Evolutionary conservation across 2,888 invertebrate genomes (phyloP), one percentile per base, ranked within the genome.

Genomic region (Spodoptera picta): DNA sequence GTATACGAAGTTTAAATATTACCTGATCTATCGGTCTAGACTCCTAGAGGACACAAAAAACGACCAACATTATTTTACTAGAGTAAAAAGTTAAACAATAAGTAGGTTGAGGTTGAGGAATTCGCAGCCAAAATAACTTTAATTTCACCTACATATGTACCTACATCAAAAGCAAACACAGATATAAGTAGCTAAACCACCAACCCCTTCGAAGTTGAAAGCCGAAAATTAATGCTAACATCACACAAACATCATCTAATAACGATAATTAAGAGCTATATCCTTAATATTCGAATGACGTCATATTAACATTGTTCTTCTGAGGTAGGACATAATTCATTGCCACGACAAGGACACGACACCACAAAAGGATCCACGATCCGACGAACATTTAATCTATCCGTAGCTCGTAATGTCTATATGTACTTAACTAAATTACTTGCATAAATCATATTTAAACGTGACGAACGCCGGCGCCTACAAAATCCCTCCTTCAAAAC

Each of bases 401-500:
- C 89, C 87, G 64, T 86, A 83, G 84, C 87, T 84, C 85, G 84
- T 93, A 91, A 93, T 92, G 90, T 90, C 90, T 92, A 88, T 90
- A 91, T 92, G 91, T 93, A 93, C 92, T 93, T 92, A 92, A 92
- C 89, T 90, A 93, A 94, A 93, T 94, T 93, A 93, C 94, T 92
- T 90, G 92, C 92, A 94, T 94, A 94, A 93, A 93, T 94, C 94
- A 94, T 94, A 93, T 93, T 92, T 92, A 90, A 93, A 93, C 92
- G 93, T 92, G 92, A 92, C 89, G 92, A 93, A 82, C 85, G 83
- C 82, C 77, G 82, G 84, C 87, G 86, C 85, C 84, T 82, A 63
- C 67, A 66, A 74, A 70, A 78, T 82, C 84, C 74, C 74, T 58
- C 61, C 69, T 65, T 64, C 55, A 42, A 67, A 69, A 56, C 23